Conservation (phyloP, 2,888 invertebrate species). For the Ophion ventricosus region DNA sequence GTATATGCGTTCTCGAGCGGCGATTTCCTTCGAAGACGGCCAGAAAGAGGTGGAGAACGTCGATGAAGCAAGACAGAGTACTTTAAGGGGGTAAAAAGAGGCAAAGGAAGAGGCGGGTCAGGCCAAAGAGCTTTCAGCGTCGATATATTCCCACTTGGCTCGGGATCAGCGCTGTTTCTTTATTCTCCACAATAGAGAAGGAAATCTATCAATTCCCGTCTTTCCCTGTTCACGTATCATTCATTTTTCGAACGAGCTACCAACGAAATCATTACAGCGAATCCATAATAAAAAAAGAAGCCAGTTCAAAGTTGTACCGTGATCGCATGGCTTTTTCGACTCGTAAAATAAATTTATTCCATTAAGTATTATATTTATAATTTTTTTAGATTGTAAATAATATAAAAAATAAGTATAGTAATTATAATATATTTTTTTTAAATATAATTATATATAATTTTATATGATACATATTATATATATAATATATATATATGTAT, state of each 20-base stretch:
- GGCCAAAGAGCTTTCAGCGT: conserved; percentile 60
- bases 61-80: conserved; percentile 49
- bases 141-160: conserved; percentile 56
- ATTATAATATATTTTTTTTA: too few relatives aligned
- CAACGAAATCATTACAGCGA: conserved; percentile 9
- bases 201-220: conserved; percentile 81
- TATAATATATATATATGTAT: too few relatives aligned
- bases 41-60: conserved; percentile 18
- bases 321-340: not conserved
- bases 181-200: conserved; percentile 71
- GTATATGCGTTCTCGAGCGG: conserved; percentile 16
- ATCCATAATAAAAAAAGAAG: not conserved
- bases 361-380: too few relatives aligned
- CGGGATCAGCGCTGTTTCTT: conserved; percentile 38
- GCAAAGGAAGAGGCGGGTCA: conserved; percentile 35
- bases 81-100: conserved; percentile 42
- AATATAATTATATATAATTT: too few relatives aligned
- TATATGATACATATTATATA: too few relatives aligned
- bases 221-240: conserved; percentile 67
- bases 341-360: not conserved
- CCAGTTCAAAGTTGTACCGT: not conserved
- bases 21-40: conserved; percentile 37
- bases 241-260: conserved; percentile 17
- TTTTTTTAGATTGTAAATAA: too few relatives aligned
- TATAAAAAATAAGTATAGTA: too few relatives aligned